Base-by-base conservation (phyloP, 2,888 invertebrate genomes). In the Drosophila niveifrons region DNA sequence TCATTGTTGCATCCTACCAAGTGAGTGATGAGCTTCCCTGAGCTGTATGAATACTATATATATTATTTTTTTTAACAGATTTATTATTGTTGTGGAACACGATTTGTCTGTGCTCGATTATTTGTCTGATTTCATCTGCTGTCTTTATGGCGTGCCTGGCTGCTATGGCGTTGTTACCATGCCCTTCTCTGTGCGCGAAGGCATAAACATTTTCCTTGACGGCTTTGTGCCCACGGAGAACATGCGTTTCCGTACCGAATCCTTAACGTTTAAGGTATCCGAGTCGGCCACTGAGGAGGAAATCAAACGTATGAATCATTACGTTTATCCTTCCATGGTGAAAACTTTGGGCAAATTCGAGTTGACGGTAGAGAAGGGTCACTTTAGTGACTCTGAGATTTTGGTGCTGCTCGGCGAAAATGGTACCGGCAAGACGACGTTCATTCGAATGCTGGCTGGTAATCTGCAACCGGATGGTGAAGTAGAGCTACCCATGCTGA, bases 191-290 rank as follows among this genome's bases (percentile, higher is more conserved):
- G 99, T 99, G 7, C 95, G 99, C 87, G 99, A 99, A 97, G 99
- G 99, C 89, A 99, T 99, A 90, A 99, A 99, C 92, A 99, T 99
- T 90, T 99, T 99, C 94, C 94, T 99, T 90, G 99, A 99, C 93
- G 99, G 99, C 52, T 99, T 99, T 93, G 98, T 99, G 18, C 99
- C 99, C 17, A 99, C 99, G 13, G 99, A 99, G 93, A 99, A 99
- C 93, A 95, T 99, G 93, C 95, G 99, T 91, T 99, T 99, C 94
- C 95, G 99, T 69, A 99, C 99, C 81, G 97, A 98, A 92, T 98
- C 99, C 1, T 93, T 99, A 52, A 97, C 98, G 11, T 99, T 99
- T 93, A 99, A 99, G 94, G 99, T 99, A 1, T 97, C 99, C 0
- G 99, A 99, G 92, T 98, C 98, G 61, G 98, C 99, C 3, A 97